Evolutionary conservation across 2,113 vertebrate species (phyloP), one percentile per base, ranked within the genome.

Genomic region (Suricata suricatta): DNA sequence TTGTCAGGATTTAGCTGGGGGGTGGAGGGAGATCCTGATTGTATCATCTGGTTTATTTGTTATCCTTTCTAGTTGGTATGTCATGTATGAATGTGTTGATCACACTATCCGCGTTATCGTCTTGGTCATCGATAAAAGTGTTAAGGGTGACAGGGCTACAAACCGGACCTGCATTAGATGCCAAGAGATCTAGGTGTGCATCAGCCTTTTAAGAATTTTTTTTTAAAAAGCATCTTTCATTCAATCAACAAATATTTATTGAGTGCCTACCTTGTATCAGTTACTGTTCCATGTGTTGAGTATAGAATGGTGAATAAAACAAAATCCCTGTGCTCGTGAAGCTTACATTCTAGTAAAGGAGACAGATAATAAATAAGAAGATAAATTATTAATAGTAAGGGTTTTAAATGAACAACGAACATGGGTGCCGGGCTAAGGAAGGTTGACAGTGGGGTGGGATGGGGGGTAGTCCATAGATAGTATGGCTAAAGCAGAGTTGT

Each of bases 71-170:
- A n/a, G 88, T 64, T 50, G 10, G 27, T 93, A 19, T 52, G 57
- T 92, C 79, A 95, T 92, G 66, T 71, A 15, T 90, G 60, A 69
- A 92, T 68, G 41, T 71, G 15, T 76, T 88, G 41, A 50, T 33
- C 9, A 14, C 7, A 13, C 21, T 5, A 19, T 83, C 79, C 52
- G 5, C 35, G 23, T 50, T 72, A 71, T 38, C 83, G 35, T 81
- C 68, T 97, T 87, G 76, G 68, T 92, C 74, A 96, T 60, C 57
- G 27, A 15, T 85, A n/a, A 79, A 97, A 92, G 25, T n/a, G 12
- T 71, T 50, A 81, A 54, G 63, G 35, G 60, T 8, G 7, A 64
- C 29, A 72, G 52, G 66, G 23, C 68, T 44, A 9, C 14, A 27
- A 74, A 79, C 41, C 72, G 85, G 52, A 93, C 47, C 63, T 74